Percentiles rank a stretch among this genome's conserved stretches.
Evolutionary conservation across 2,888 invertebrate species (phyloP).

Genomic region (Exocentrus adspersus): DNA sequence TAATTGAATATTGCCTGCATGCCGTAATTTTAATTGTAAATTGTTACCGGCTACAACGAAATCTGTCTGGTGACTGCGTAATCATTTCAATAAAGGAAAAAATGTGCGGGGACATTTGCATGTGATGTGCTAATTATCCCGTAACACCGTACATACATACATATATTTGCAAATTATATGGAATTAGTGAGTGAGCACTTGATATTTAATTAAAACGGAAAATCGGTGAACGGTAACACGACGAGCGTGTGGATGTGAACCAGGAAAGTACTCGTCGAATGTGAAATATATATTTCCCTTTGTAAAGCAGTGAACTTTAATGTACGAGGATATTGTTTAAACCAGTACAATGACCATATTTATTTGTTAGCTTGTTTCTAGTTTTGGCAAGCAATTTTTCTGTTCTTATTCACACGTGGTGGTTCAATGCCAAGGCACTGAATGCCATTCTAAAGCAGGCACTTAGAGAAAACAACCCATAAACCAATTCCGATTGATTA

Average conservation of each 20-base stretch:
- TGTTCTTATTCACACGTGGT: too few relatives aligned
- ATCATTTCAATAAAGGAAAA: slow-evolving; percentile 2
- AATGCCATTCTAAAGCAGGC: not conserved
- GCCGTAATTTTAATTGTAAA: slow-evolving; percentile 4
- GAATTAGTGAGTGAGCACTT: not conserved
- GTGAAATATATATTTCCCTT: too few relatives aligned
- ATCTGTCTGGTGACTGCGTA: not conserved
- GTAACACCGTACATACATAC: not conserved
- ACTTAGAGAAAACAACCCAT: not conserved
- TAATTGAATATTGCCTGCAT: slow-evolving; percentile 5
- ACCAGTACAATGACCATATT: too few relatives aligned
- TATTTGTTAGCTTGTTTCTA: too few relatives aligned
- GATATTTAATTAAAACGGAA: not conserved
- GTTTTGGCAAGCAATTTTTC: too few relatives aligned
- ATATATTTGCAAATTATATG: not conserved
- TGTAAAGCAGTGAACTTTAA: too few relatives aligned
- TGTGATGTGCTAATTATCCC: slow-evolving; percentile 7
- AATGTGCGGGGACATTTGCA: not conserved
- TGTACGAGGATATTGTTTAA: too few relatives aligned
- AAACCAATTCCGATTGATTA: not conserved
- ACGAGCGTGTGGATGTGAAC: too few relatives aligned
- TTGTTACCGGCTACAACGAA: not conserved
- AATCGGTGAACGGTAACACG: too few relatives aligned
- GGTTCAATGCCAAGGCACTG: too few relatives aligned
- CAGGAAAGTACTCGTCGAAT: too few relatives aligned